Conservation (phyloP, 2,797 vertebrate species). For the Chiropotes sagulatus region DNA sequence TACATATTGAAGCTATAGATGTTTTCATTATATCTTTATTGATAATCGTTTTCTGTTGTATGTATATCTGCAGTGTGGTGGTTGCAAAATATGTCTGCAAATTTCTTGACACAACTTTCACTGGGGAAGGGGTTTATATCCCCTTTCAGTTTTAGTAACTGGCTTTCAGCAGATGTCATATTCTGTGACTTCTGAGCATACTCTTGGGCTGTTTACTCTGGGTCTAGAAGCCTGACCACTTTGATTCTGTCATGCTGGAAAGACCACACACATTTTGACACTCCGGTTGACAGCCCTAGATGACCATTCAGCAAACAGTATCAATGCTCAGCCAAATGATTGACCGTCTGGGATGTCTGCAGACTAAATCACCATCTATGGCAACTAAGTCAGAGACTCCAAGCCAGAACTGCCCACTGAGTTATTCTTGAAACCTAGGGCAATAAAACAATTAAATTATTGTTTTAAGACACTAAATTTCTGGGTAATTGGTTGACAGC, state of each 20-base stretch:
- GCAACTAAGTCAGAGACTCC: neutral
- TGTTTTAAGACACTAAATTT: neutral
- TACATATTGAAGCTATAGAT: neutral
- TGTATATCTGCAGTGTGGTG: neutral
- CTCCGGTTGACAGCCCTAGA: neutral
- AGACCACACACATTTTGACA: neutral
- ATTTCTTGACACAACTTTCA: neutral
- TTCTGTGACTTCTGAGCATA: neutral
- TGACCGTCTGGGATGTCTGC: neutral
- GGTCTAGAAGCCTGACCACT: neutral
- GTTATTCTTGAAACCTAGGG: neutral
- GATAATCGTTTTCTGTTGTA: neutral
- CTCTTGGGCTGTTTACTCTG: neutral
- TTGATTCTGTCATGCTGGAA: neutral
- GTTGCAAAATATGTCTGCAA: neutral
- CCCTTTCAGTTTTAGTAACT: neutral
- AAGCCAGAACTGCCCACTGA: neutral
- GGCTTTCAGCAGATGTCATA: neutral
- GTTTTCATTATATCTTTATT: neutral
- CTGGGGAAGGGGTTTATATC: neutral
- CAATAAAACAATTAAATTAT: neutral
- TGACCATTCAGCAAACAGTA: neutral
- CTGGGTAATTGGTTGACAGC: neutral
- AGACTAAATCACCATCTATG: neutral
- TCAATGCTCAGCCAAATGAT: rapidly evolving